Evolutionary conservation across 2,888 invertebrate species (phyloP).

Genomic region (Flexamia atlantica): DNA sequence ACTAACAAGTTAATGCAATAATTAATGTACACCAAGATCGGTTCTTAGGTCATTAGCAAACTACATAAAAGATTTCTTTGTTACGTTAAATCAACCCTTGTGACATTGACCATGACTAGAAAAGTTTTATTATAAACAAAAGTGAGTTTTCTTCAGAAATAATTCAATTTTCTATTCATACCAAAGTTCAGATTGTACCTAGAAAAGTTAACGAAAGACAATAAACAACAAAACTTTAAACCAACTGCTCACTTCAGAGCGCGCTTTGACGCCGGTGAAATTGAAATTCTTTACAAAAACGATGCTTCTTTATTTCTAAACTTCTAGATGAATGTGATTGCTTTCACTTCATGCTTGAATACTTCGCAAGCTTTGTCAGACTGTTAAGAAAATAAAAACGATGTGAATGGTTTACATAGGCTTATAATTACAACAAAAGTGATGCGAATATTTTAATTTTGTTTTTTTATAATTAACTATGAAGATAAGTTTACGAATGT

Average conservation of each 20-base stretch:
- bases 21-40: too few species aligned
- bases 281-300: conserved; percentile 45
- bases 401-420: not conserved
- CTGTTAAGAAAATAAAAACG: not conserved
- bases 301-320: conserved; percentile 35
- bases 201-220: conserved; percentile 22
- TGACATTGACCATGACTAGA: too few species aligned
- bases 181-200: not conserved
- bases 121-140: not conserved
- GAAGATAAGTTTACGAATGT: too few species aligned
- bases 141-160: not conserved
- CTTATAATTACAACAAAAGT: too few species aligned
- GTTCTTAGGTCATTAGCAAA: too few species aligned
- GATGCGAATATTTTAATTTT: too few species aligned
- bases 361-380: not conserved
- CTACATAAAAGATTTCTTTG: too few species aligned
- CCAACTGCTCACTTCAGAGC: not conserved
- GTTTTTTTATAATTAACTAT: too few species aligned
- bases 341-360: not conserved
- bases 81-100: too few species aligned
- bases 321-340: conserved; percentile 32
- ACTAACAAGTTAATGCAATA: too few species aligned
- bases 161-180: not conserved
- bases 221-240: conserved; percentile 38
- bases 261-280: conserved; percentile 21